A percentile compares a stretch with the other conserved stretches of the same genome.
Conservation (phyloP, 2,797 vertebrate genomes). For the Geotrypetes seraphini region DNA sequence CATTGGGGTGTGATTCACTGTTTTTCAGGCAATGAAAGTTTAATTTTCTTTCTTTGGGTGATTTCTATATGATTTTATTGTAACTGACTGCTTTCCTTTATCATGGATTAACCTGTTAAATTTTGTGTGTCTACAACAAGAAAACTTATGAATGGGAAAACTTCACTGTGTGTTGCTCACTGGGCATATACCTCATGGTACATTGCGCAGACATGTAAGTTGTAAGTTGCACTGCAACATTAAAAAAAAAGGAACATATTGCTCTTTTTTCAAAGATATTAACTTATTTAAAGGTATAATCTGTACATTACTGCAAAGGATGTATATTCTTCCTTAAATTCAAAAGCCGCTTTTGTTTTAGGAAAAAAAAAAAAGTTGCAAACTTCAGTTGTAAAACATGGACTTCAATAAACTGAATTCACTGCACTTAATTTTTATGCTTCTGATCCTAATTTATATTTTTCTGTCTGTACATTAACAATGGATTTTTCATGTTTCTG, state of each 20-base stretch:
- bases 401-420: conserved; percentile 85
- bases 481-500: too few species aligned
- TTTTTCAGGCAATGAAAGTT: conserved; percentile 19
- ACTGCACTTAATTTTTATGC: conserved; percentile 60
- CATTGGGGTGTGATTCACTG: conserved; percentile 27
- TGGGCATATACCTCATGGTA: conserved; percentile 84
- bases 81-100: conserved; percentile 43
- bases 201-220: conserved; percentile 87
- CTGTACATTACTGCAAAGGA: conserved; percentile 80
- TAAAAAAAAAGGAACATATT: conserved; percentile 93
- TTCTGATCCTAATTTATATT: too few species aligned
- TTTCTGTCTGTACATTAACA: too few species aligned
- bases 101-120: conserved; percentile 63
- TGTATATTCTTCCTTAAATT: conserved; percentile 84
- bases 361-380: conserved; percentile 31
- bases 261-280: conserved; percentile 86
- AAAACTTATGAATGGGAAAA: conserved; percentile 68
- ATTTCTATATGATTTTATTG: conserved; percentile 36
- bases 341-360: conserved; percentile 77
- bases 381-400: conserved; percentile 59
- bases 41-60: conserved; percentile 42
- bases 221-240: conserved; percentile 95
- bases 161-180: conserved; percentile 84
- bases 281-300: conserved; percentile 70
- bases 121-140: conserved; percentile 67